Evolutionary conservation across 2,888 invertebrate genomes (phyloP).

Genomic region (Sturmia bella): DNA sequence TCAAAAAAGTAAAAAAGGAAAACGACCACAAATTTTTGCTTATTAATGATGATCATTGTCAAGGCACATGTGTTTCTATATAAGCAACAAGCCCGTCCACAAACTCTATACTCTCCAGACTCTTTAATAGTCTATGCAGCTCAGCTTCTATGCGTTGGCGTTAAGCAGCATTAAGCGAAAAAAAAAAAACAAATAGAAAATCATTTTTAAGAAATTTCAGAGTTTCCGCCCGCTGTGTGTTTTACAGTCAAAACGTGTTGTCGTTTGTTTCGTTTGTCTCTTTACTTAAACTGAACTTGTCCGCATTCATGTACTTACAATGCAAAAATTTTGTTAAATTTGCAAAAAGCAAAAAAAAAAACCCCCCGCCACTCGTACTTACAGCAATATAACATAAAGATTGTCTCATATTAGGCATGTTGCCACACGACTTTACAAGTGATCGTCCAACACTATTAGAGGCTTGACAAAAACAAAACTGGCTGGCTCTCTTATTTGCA

Average conservation of each 20-base stretch:
- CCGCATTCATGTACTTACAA: constrained; percentile 68
- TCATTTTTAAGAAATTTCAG: constrained; percentile 59
- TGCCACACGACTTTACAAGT: constrained; percentile 70
- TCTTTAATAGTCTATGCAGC: constrained; percentile 45
- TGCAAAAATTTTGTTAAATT: constrained; percentile 62
- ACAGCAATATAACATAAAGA: constrained; percentile 29
- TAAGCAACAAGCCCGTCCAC: constrained; percentile 1
- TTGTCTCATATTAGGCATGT: constrained; percentile 70
- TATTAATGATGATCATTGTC: constrained; percentile 74
- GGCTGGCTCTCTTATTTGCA: constrained; percentile 9
- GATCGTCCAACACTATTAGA: constrained; percentile 68
- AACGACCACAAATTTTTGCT: constrained; percentile 66
- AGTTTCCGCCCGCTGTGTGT: constrained; percentile 70
- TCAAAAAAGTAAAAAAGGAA: constrained; percentile 21
- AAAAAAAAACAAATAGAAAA: constrained; percentile 15
- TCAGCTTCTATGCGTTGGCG: constrained; percentile 68
- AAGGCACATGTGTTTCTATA: constrained; percentile 69
- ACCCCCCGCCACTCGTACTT: not conserved
- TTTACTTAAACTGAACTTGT: constrained; percentile 61
- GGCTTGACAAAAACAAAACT: constrained; percentile 19
- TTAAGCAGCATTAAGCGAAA: constrained; percentile 50
- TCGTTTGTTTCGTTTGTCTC: constrained; percentile 44
- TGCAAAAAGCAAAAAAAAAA: constrained; percentile 39
- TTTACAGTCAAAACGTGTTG: constrained; percentile 69
- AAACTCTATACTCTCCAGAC: constrained; percentile 27